phyloP scores from a whole-genome alignment of 1,140 invertebrate species.

The Atopsyche davidsoni region DNA sequence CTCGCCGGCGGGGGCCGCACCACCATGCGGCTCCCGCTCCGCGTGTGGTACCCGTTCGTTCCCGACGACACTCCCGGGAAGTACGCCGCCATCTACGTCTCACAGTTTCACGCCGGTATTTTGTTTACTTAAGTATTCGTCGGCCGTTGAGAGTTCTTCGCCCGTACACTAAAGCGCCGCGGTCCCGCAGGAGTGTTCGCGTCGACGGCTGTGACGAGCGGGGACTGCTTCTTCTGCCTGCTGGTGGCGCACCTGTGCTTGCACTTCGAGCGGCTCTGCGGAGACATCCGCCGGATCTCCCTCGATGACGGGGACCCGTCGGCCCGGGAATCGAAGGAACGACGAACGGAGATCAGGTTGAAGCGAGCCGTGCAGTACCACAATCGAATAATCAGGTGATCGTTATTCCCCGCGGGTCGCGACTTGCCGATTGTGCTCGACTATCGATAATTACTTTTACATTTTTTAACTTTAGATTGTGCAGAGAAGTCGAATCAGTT shows the following conservation, averaged over 20 bases:
- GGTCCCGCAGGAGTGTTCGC: no score
- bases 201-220: neutral
- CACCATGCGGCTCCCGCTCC: no score
- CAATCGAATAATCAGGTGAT: conserved; percentile 19
- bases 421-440: neutral
- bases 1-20: no score
- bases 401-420: neutral
- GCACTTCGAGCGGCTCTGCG: neutral
- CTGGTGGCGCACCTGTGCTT: conserved; percentile 6
- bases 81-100: no score
- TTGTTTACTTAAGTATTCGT: no score
- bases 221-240: conserved; percentile 14
- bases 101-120: no score
- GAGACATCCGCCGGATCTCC: neutral
- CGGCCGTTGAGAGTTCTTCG: no score
- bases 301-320: neutral
- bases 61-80: no score
- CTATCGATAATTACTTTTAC: neutral
- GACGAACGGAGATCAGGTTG: conserved; percentile 4
- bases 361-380: conserved; percentile 17
- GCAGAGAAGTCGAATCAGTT: conserved; percentile 14
- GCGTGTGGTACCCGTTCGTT: no score
- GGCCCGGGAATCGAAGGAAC: neutral
- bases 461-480: conserved; percentile 20
- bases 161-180: no score